These are phyloP conservation scores for Sipha flava DNA, from an alignment of 1,140 invertebrate species.

Conservation along the genomic window DNA sequence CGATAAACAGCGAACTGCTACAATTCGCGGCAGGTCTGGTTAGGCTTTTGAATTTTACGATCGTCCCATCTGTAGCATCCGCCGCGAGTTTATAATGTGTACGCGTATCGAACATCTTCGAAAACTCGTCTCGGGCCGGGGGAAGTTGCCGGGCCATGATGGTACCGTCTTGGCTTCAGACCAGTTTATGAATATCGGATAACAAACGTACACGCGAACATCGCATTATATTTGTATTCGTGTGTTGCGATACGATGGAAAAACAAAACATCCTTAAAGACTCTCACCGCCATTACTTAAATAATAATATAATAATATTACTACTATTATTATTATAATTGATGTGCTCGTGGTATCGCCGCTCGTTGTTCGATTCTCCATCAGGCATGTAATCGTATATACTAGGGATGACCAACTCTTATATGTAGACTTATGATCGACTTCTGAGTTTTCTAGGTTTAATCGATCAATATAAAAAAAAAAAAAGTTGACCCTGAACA, in stretches of 20 bases:
- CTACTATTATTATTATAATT: neutral
- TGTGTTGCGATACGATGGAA: neutral
- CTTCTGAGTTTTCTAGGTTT: no score
- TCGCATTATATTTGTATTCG: neutral
- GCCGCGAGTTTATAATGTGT: neutral
- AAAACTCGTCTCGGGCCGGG: neutral
- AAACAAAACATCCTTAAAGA: neutral
- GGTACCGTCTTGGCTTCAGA: slow-evolving; percentile 1
- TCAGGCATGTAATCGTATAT: no score
- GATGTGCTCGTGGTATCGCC: neutral
- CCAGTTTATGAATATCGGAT: slow-evolving; percentile 31
- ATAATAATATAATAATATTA: no score
- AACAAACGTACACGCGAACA: neutral
- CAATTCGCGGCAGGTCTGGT: neutral
- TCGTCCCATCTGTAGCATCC: slow-evolving; percentile 17
- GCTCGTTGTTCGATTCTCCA: no score
- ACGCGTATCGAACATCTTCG: neutral
- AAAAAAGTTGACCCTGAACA: no score
- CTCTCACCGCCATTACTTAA: neutral
- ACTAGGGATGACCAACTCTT: no score
- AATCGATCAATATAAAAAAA: no score
- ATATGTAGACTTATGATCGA: no score
- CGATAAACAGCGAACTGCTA: neutral
- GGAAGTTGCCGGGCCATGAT: neutral
- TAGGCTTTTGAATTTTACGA: slow-evolving; percentile 24